These are phyloP conservation scores for Conistra vaccinii DNA, from an alignment of 2,888 invertebrate genomes.

Conservation along the genomic window DNA sequence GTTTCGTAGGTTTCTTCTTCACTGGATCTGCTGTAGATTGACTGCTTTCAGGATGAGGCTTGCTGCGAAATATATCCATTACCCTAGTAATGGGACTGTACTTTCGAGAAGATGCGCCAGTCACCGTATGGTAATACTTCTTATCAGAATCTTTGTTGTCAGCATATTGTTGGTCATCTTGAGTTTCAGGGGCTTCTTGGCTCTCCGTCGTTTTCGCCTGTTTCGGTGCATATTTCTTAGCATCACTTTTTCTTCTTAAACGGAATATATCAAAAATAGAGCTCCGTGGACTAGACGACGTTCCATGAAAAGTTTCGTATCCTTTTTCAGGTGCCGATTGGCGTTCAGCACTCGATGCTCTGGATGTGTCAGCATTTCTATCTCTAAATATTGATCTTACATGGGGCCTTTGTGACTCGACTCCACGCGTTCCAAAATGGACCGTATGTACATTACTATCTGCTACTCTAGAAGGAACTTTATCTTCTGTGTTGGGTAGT, in stretches of 20 bases:
- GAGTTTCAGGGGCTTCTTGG: conserved; percentile 77
- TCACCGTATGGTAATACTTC: conserved; percentile 89
- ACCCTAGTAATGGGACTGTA: conserved; percentile 89
- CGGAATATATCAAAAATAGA: conserved; percentile 89
- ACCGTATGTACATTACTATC: conserved; percentile 87
- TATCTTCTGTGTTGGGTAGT: conserved; percentile 81
- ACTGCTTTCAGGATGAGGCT: conserved; percentile 81
- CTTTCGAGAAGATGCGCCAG: conserved; percentile 87
- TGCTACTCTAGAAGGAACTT: conserved; percentile 80
- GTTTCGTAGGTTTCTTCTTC: conserved; percentile 84
- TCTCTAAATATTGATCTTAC: conserved; percentile 88
- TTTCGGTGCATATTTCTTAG: conserved; percentile 82
- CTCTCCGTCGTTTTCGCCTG: conserved; percentile 80
- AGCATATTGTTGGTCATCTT: conserved; percentile 76
- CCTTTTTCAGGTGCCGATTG: conserved; percentile 81
- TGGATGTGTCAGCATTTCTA: conserved; percentile 78
- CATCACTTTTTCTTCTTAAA: conserved; percentile 87
- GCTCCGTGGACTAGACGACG: conserved; percentile 88
- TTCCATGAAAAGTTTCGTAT: conserved; percentile 89
- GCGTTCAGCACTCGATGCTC: conserved; percentile 86
- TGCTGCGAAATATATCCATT: conserved; percentile 88
- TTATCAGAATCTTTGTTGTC: conserved; percentile 86
- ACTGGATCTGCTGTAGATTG: conserved; percentile 77
- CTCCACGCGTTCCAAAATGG: conserved; percentile 88
- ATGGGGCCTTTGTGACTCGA: conserved; percentile 86